Conservation (phyloP, 1,140 invertebrate genomes). For the Phthorimaea operculella region DNA sequence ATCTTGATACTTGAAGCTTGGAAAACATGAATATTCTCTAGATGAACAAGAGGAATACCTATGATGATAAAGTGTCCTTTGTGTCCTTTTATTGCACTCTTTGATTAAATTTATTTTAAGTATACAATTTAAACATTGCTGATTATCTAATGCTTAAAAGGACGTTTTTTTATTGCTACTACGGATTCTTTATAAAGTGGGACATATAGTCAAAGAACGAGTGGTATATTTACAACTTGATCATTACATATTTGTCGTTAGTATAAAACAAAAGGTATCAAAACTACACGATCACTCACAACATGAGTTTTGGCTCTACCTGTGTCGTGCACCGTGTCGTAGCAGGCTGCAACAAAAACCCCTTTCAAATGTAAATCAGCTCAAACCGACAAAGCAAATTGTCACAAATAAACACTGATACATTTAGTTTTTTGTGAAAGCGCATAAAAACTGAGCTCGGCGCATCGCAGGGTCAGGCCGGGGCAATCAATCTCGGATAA, state of each 20-base stretch:
- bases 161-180: no score
- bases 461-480: conserved; percentile 59
- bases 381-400: conserved; percentile 67
- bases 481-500: conserved; percentile 65
- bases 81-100: no score
- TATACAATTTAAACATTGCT: no score
- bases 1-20: no score
- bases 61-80: no score
- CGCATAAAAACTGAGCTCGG: conserved; percentile 43
- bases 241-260: no score
- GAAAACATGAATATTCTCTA: no score
- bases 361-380: conserved; percentile 65
- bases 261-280: conserved; percentile 23
- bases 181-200: no score
- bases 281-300: conserved; percentile 21
- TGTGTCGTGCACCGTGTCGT: conserved; percentile 62
- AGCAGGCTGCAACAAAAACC: conserved; percentile 60
- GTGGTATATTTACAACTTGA: not conserved
- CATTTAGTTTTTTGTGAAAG: conserved; percentile 60
- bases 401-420: conserved; percentile 68
- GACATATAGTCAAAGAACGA: no score
- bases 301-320: conserved; percentile 30
- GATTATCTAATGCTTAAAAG: no score
- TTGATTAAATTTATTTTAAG: no score
- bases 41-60: no score